Conservation (phyloP, 1,140 invertebrate genomes). For the Euborellia annulipes region DNA sequence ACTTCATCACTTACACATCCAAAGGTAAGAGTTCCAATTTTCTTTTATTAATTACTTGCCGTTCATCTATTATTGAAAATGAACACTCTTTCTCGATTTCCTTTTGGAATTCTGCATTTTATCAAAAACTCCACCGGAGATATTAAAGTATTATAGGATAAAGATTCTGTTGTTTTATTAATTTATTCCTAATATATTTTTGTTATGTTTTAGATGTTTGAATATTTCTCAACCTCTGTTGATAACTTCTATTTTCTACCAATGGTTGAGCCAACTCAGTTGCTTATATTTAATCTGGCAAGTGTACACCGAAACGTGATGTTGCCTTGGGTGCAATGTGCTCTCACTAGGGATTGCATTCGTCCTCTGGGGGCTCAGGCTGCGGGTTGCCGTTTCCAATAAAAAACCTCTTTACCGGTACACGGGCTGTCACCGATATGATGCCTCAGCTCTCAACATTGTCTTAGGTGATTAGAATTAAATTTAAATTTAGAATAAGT, state of each 20-base stretch:
- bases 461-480: too few species aligned
- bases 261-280: constrained; percentile 55
- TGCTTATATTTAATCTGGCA: constrained; percentile 55
- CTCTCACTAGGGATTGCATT: constrained; percentile 73
- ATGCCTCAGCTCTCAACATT: constrained; percentile 79
- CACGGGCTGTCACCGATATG: constrained; percentile 82
- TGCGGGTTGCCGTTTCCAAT: constrained; percentile 61
- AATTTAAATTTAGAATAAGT: too few species aligned
- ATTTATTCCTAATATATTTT: too few species aligned
- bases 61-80: too few species aligned
- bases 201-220: constrained; percentile 33
- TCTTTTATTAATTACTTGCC: too few species aligned
- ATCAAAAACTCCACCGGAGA: too few species aligned
- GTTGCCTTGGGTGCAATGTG: constrained; percentile 86
- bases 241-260: constrained; percentile 72
- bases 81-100: too few species aligned
- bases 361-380: constrained; percentile 74
- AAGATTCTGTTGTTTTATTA: too few species aligned
- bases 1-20: constrained; percentile 85
- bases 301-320: constrained; percentile 56
- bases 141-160: too few species aligned
- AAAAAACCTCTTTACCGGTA: constrained; percentile 85
- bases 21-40: too few species aligned
- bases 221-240: constrained; percentile 39
- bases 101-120: too few species aligned